Conservation (phyloP, 1,140 invertebrate species). For the Tetragonula clypearis region DNA sequence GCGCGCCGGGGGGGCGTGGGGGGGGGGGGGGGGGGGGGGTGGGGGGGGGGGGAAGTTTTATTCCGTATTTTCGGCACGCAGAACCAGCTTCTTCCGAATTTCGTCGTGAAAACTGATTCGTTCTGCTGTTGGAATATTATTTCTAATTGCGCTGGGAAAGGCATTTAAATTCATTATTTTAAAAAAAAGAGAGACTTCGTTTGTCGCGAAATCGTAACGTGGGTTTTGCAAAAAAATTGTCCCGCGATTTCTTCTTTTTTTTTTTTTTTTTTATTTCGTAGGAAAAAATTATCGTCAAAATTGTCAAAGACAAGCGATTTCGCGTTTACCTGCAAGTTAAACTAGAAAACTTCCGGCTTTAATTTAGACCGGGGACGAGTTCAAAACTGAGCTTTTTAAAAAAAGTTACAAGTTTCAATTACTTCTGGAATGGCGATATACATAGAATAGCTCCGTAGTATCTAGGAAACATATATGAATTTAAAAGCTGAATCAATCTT, state of each 20-base stretch:
- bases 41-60: too few species aligned
- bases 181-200: too few species aligned
- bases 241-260: background rate
- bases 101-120: too few species aligned
- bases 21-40: too few species aligned
- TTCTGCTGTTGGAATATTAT: too few species aligned
- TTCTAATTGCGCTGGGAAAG: too few species aligned
- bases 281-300: background rate
- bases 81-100: too few species aligned
- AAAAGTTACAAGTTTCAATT: slow-evolving; percentile 35
- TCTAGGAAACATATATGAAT: background rate
- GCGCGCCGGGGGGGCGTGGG: too few species aligned
- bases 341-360: slow-evolving; percentile 24
- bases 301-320: slow-evolving; percentile 6
- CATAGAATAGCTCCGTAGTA: background rate
- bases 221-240: too few species aligned
- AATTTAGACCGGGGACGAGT: slow-evolving; percentile 3
- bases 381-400: slow-evolving; percentile 13
- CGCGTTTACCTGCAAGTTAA: slow-evolving; percentile 1
- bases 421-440: background rate
- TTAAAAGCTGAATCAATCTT: background rate
- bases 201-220: too few species aligned
- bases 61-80: too few species aligned
- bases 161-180: too few species aligned
- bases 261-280: background rate